Conservation (phyloP, 2,888 invertebrate genomes). For the Smittia aterrima region DNA sequence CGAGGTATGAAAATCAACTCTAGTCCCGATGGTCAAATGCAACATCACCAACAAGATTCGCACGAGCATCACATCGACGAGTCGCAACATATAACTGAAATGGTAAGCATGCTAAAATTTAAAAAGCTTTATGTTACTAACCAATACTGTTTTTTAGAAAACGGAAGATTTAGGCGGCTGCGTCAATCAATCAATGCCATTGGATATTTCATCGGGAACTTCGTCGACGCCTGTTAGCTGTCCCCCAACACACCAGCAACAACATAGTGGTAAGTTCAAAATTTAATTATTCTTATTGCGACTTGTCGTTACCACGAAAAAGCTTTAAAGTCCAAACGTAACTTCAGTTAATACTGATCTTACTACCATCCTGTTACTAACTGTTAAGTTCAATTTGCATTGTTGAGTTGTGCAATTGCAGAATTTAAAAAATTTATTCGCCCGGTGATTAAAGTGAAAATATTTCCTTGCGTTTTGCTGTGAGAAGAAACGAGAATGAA, state of each 20-base stretch:
- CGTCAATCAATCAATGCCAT: constrained; percentile 53
- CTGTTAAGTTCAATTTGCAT: background rate
- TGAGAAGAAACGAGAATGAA: background rate
- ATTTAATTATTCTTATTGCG: background rate
- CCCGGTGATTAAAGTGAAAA: background rate
- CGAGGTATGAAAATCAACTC: constrained; percentile 40
- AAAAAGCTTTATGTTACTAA: background rate
- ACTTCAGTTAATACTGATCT: background rate
- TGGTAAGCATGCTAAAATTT: constrained; percentile 11
- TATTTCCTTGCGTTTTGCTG: background rate
- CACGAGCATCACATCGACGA: constrained; percentile 38
- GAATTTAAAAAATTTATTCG: background rate
- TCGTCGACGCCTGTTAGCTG: constrained; percentile 47
- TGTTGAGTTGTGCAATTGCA: constrained; percentile 39
- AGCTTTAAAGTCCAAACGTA: too few species aligned
- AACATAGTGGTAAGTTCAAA: constrained; percentile 51
- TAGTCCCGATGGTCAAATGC: constrained; percentile 41
- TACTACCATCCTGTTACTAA: too few species aligned
- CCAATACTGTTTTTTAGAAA: constrained; percentile 47
- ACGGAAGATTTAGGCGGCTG: constrained; percentile 52
- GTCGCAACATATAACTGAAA: constrained; percentile 38
- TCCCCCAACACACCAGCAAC: constrained; percentile 47
- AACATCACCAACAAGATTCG: constrained; percentile 40
- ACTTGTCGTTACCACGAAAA: too few species aligned
- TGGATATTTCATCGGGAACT: constrained; percentile 53